Base-by-base conservation (phyloP, 2,888 invertebrate genomes). In the Eucriotettix oculatus region DNA sequence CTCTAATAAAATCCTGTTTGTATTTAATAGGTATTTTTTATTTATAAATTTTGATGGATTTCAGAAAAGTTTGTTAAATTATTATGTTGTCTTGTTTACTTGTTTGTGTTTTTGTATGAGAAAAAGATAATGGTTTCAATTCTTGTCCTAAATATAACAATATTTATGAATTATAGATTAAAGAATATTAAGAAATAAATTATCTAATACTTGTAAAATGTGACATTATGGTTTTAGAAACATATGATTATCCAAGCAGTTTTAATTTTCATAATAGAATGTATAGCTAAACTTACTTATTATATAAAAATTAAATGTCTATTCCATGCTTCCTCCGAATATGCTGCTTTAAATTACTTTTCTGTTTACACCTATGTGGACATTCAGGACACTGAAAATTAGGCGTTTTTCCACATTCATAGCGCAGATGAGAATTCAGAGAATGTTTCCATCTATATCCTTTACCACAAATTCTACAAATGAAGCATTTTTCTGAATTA, bases 381-480 rank as follows among this genome's bases (percentile, higher is more conserved):
- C 58, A 58, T 41, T 54, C 40, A 10, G 54, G 54, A 14, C 58
- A 58, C 16, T 54, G 53, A 54, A 58, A 58, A 16, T 54, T 40
- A 41, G 53, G 55, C 1, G 14, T 40, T 16, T 43, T 40, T 17
- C 59, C 59, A 59, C 59, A 59, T 42, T 59, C 59, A 41, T 59
- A 56, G 40, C 44, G n/a, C 12, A 59, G 16, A 44, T 59, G 56
- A 17, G 43, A 40, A 43, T 56, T 56, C n/a, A 59, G 29, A n/a
- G 55, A 29, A 16, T 41, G 16, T 56, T 44, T 44, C 14, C 41
- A 17, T 56, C 52, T 42, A 48, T 59, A 59, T 42, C 41, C 14
- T 59, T 48, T 56, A 12, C 54, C 55, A 59, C 59, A 59, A 17
- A 17, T 56, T n/a, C 16, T 16, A 59, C 59, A 59, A 29, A 29